Evolutionary conservation across 2,113 vertebrate species (phyloP), one percentile per base, ranked within the genome.

Genomic region (Tretioscincus oriximinensis): DNA sequence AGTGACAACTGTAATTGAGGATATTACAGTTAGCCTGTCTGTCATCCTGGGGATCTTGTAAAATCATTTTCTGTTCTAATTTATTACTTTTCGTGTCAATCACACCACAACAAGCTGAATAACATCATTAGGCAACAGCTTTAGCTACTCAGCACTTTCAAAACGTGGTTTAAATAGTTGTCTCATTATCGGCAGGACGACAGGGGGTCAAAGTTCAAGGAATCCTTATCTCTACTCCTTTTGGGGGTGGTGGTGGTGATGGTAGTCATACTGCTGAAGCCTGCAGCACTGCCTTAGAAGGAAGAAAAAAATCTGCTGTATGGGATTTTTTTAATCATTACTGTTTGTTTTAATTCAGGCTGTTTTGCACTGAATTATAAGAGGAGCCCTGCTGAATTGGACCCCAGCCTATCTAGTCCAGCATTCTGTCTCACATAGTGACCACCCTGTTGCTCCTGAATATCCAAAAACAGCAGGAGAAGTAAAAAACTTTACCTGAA

Each of bases 1-100:
- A 71, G 85, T 90, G 92, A 93, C 93, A 94, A 93, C 92, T 89
- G 85, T 93, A 91, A 93, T 92, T 91, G 93, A 95, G 90, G 94
- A 94, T 91, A 94, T 94, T 93, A 91, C 91, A 92, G 93, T 96
- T 94, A 95, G 89, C 91, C 92, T 87, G 91, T 92, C 92, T 86
- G 88, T 96, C 93, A 96, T 90, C 91, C 92, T 84, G 74, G 88
- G 90, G 93, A 95, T 93, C 88, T 92, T 81, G 84, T 91, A 93
- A 93, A 96, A 95, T 95, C 92, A 94, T 94, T 95, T 95, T 94
- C 95, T 95, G 94, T 95, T 95, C 93, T 89, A 93, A 95, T 95
- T 95, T 95, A 95, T 97, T 96, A 95, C 94, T 94, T 96, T 96
- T 96, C 93, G 91, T 95, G 95, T 96, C 96, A 95, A 94, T 96